A percentile compares a stretch with the other conserved stretches of the same genome.
These are phyloP conservation scores for Drosophila gaucha DNA, from an alignment of 2,888 invertebrate species.

Conservation along the genomic window DNA sequence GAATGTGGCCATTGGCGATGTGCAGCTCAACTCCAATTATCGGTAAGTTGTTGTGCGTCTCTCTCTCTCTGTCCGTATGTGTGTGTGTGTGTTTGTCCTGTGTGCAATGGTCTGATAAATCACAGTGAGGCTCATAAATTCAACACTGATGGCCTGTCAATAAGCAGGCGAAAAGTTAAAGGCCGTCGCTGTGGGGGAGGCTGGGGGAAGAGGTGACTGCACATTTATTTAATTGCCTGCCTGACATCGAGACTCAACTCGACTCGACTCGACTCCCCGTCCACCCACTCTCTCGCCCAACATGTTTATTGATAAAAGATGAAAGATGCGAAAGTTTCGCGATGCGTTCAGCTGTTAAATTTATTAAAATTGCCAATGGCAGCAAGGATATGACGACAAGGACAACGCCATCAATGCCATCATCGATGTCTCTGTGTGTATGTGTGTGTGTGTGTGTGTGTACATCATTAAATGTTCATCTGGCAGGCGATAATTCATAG, in stretches of 20 bases:
- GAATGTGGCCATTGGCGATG: constrained; percentile 94
- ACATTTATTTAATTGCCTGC: constrained; percentile 77
- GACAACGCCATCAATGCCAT: constrained; percentile 53
- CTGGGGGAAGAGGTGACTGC: constrained; percentile 39
- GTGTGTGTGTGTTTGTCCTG: constrained; percentile 21
- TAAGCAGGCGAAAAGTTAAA: constrained; percentile 61
- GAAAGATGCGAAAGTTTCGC: constrained; percentile 70
- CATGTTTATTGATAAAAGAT: constrained; percentile 76
- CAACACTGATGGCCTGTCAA: constrained; percentile 76
- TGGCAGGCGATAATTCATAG: constrained; percentile 76
- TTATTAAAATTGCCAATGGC: constrained; percentile 77
- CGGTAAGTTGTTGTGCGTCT: constrained; percentile 86
- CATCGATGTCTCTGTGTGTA: neutral
- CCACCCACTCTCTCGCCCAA: constrained; percentile 13
- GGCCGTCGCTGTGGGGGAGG: constrained; percentile 5
- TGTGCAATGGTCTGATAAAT: constrained; percentile 78
- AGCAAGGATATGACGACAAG: constrained; percentile 23
- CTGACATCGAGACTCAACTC: constrained; percentile 59
- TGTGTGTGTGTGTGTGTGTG: constrained; percentile 32
- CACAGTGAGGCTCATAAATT: constrained; percentile 75
- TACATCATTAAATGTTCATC: constrained; percentile 80
- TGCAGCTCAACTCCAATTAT: constrained; percentile 93
- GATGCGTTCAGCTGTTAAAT: constrained; percentile 75
- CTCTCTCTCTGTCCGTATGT: neutral
- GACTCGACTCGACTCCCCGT: neutral